Conservation (phyloP, 2,797 vertebrate genomes). For the Mionectes olivaceus region DNA sequence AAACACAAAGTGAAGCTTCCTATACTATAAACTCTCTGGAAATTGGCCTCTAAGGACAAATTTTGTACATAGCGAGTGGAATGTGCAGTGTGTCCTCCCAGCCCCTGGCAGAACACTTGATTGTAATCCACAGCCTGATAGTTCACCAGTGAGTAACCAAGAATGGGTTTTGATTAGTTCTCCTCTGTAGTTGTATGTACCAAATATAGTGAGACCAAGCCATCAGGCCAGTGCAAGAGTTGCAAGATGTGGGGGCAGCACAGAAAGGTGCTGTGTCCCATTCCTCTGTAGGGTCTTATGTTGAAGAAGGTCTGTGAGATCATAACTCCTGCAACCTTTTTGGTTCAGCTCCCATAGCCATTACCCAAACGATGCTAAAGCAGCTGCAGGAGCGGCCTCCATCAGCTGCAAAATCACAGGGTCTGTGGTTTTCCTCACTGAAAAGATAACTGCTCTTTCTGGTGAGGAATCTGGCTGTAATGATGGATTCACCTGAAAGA, state of each 20-base stretch:
- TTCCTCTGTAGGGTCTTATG: neutral
- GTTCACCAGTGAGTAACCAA: neutral
- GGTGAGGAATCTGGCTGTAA: neutral
- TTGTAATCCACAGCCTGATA: neutral
- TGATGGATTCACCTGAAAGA: accelerated
- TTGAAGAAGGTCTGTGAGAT: neutral
- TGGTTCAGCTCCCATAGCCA: neutral
- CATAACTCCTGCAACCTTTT: neutral
- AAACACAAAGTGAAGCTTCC: neutral
- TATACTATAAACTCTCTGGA: neutral
- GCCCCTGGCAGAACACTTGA: neutral
- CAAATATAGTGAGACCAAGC: neutral
- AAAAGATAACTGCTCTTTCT: neutral
- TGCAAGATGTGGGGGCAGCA: neutral
- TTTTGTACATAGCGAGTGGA: accelerated
- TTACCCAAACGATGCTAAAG: neutral
- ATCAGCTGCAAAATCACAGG: neutral
- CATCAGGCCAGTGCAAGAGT: accelerated
- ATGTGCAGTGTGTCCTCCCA: accelerated
- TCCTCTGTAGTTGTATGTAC: neutral
- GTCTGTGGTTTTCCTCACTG: accelerated
- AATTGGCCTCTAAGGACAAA: neutral
- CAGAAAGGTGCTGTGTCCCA: accelerated
- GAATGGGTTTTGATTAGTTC: neutral
- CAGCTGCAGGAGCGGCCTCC: neutral